Evolutionary conservation across 2,797 vertebrate genomes (phyloP).

Genomic region (Diplodus sargus): DNA sequence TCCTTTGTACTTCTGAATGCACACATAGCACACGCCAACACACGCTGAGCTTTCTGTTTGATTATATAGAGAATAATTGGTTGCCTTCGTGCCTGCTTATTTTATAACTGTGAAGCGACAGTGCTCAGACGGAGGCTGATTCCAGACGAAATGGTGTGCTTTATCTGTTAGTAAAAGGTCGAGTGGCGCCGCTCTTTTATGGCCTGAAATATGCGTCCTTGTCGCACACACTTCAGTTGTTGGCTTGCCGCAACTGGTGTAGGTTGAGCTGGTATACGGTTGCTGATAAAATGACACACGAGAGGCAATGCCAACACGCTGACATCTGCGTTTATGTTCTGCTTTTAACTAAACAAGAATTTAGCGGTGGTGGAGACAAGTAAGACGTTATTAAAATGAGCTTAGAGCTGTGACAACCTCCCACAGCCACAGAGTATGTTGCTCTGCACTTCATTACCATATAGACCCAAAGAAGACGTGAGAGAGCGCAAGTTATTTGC

Average conservation of each 20-base stretch:
- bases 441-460: constrained; percentile 47
- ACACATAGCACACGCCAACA: not conserved
- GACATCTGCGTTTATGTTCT: constrained; percentile 22
- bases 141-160: constrained; percentile 25
- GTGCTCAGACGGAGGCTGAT: constrained; percentile 22
- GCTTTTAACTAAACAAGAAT: constrained; percentile 32
- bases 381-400: constrained; percentile 46
- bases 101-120: constrained; percentile 19
- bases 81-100: constrained; percentile 2
- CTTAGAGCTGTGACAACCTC: constrained; percentile 36
- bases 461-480: constrained; percentile 31
- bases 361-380: constrained; percentile 12
- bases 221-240: not conserved
- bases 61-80: constrained; percentile 22
- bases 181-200: constrained; percentile 2
- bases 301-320: not conserved
- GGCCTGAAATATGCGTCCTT: constrained; percentile 4
- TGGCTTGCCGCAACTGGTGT: constrained; percentile 10
- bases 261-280: constrained; percentile 4
- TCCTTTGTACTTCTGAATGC: not conserved
- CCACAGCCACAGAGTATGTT: constrained; percentile 10
- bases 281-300: constrained; percentile 26
- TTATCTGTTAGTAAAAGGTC: constrained; percentile 33
- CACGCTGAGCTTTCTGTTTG: constrained; percentile 1
- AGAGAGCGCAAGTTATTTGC: constrained; percentile 24